Evolutionary conservation across 2,888 invertebrate species (phyloP), one percentile per base, ranked within the genome.

Genomic region (Autographa pulchrina): DNA sequence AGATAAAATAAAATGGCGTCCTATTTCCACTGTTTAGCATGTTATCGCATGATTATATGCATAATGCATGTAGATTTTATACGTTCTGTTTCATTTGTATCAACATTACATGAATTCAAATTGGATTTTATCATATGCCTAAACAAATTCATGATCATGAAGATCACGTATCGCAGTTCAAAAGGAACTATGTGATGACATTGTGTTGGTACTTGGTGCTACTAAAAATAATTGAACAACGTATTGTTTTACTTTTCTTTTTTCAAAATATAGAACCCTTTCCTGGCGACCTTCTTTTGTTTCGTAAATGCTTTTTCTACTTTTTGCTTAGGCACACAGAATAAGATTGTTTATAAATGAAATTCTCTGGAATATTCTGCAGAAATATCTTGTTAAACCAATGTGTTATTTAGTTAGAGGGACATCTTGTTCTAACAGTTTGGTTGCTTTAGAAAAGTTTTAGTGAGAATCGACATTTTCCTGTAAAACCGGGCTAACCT

Each of bases 61-160:
- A 80, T 77, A 77, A 79, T 79, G 74, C 81, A 80, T 80, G 81
- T 70, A 66, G 48, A 77, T 80, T 71, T 70, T 76, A 69, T 76
- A 70, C 58, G 62, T 59, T 56, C 25, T 69, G 16, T 64, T 70
- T 38, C 64, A 74, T 67, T 62, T 70, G 65, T 79, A 69, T 67
- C 43, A 70, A 61, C 31, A 32, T 68, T 68, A 65, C 65, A 68
- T 48, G 60, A 80, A 80, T 68, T 76, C 62, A 68, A 73, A 70
- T 76, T 41, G 59, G 59, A 56, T 58, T 61, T n/a, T 58, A 31
- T 38, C 32, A 32, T 13, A 54, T 63, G 32, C n/a, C 31, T 58
- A 41, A 41, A 25, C 43, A 62, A 62, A 41, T 61, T 14, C 61
- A 20, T 41, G 62, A 41, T 16, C 52, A 32, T 11, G 54, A 62